phyloP scores from a whole-genome alignment of 23 tunicate species.

The Trididemnum nubilum region DNA sequence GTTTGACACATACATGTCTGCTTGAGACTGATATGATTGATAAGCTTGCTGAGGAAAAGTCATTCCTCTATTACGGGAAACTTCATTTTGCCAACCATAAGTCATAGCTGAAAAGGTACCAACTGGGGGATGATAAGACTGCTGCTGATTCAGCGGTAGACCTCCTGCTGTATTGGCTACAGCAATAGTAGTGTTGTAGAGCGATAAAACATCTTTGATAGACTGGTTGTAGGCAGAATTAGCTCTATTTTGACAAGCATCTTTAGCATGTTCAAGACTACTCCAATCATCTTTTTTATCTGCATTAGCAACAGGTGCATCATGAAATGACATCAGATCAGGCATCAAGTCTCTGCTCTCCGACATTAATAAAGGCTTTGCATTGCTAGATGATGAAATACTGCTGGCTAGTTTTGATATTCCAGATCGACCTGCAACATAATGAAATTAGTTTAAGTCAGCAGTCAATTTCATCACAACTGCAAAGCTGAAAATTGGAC shows the following conservation, averaged over 20 bases:
- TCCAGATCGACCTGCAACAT: conserved; percentile 10
- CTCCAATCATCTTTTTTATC: neutral
- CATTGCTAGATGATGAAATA: neutral
- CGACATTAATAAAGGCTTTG: neutral
- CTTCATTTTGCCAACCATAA: conserved; percentile 6
- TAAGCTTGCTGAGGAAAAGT: neutral
- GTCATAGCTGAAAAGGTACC: neutral
- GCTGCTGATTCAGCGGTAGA: neutral
- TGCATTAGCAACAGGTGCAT: neutral
- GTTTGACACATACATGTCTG: neutral
- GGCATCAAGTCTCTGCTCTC: too few species aligned
- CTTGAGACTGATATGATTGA: neutral
- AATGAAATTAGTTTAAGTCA: too few species aligned
- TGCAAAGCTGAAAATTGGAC: too few species aligned
- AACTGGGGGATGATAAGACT: neutral
- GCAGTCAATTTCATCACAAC: too few species aligned
- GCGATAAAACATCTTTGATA: conserved; percentile 31
- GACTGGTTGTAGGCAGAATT: conserved; percentile 18
- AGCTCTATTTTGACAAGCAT: neutral
- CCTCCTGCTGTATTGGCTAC: too few species aligned
- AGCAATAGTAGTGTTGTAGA: conserved; percentile 15
- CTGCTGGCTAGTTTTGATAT: conserved; percentile 29
- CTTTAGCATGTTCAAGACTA: neutral
- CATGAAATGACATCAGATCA: conserved; percentile 49
- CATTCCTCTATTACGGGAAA: neutral